phyloP scores from a whole-genome alignment of 1,140 invertebrate species.

The Stegodyphus dumicola region DNA sequence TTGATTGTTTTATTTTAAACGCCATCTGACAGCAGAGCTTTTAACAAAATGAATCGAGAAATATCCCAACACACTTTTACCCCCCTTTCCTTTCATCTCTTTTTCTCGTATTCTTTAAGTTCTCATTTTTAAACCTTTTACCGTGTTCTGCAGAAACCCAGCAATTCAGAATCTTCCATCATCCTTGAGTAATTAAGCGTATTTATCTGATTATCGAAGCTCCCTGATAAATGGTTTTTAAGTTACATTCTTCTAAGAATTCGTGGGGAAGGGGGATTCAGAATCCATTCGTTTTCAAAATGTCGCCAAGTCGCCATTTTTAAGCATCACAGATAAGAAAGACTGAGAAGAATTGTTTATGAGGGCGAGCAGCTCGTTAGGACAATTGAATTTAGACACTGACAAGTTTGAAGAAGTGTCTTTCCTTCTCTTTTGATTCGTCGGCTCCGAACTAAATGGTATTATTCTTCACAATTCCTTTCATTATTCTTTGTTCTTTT shows the following conservation, averaged over 20 bases:
- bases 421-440: too few relatives aligned
- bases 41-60: slow-evolving; percentile 34
- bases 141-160: background rate
- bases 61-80: slow-evolving; percentile 16
- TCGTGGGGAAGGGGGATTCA: background rate
- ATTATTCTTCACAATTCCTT: background rate
- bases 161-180: background rate
- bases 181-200: slow-evolving; percentile 25
- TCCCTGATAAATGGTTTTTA: slow-evolving; percentile 41
- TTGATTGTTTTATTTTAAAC: slow-evolving; percentile 30
- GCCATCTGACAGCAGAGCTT: slow-evolving; percentile 19
- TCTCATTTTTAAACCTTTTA: background rate
- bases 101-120: too few relatives aligned
- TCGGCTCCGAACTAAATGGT: too few relatives aligned
- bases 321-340: slow-evolving; percentile 10
- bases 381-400: slow-evolving; percentile 42
- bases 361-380: slow-evolving; percentile 24
- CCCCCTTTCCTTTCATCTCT: background rate
- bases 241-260: background rate
- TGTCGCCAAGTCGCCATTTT: slow-evolving; percentile 34
- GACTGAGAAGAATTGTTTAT: slow-evolving; percentile 38
- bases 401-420: slow-evolving; percentile 1
- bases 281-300: slow-evolving; percentile 33
- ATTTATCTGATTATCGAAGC: slow-evolving; percentile 52
- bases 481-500: background rate